Conservation (phyloP, 2,888 invertebrate species). For the Petrolisthes manimaculis region DNA sequence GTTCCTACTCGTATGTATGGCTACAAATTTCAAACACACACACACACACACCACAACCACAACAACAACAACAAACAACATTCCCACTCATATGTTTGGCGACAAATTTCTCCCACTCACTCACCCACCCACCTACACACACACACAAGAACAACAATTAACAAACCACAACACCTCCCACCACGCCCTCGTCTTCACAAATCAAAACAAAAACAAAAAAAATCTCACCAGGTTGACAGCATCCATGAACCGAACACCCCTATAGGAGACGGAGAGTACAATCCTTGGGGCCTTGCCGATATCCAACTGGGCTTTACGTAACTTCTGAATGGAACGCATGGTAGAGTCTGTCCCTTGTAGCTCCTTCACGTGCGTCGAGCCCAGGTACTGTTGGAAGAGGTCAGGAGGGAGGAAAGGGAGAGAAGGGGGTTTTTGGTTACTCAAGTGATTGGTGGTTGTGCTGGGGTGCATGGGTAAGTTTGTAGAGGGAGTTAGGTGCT, state of each 20-base stretch:
- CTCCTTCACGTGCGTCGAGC: constrained; percentile 93
- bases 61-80: too few relatives aligned
- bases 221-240: constrained; percentile 84
- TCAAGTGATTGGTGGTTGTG: too few relatives aligned
- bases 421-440: too few relatives aligned
- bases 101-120: too few relatives aligned
- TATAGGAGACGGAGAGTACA: constrained; percentile 88
- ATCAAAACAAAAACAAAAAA: too few relatives aligned
- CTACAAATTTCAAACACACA: too few relatives aligned
- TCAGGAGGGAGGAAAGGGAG: too few relatives aligned
- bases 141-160: background rate
- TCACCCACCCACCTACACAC: background rate
- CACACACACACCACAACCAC: background rate
- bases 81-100: too few relatives aligned
- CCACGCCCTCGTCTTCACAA: too few relatives aligned
- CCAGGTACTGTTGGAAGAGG: constrained; percentile 81
- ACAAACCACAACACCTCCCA: background rate
- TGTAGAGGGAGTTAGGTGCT: too few relatives aligned
- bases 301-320: constrained; percentile 70
- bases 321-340: constrained; percentile 90
- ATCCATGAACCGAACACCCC: constrained; percentile 93
- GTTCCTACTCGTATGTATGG: too few relatives aligned
- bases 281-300: constrained; percentile 81
- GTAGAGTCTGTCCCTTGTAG: constrained; percentile 92
- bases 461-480: too few relatives aligned